A percentile compares a stretch with the other conserved stretches of the same genome.
phyloP scores from a whole-genome alignment of 2,797 vertebrate genomes.

The Tenualosa thibaudeaui region DNA sequence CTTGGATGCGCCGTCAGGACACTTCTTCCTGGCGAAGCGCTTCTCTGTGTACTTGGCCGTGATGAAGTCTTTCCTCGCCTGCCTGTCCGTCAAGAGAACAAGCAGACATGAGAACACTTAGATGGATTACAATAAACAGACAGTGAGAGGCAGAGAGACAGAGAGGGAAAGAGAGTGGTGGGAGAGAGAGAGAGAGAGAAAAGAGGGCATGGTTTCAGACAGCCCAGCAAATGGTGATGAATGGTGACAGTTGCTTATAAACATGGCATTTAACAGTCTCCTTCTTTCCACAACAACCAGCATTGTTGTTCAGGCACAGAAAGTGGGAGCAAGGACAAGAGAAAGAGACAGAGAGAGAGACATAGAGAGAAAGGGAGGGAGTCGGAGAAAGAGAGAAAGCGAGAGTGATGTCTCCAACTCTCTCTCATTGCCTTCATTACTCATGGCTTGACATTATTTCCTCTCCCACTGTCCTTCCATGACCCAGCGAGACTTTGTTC shows the following conservation, averaged over 20 bases:
- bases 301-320: conserved; percentile 3
- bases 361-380: not conserved
- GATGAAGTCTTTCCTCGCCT: conserved; percentile 97
- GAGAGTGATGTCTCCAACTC: not conserved
- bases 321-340: not conserved
- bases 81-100: conserved; percentile 76
- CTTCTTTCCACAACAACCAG: not conserved
- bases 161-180: not conserved
- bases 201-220: not conserved
- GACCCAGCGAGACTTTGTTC: not conserved
- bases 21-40: conserved; percentile 85
- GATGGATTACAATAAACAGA: not conserved
- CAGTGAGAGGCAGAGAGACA: conserved; percentile 15
- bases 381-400: not conserved
- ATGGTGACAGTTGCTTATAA: not conserved
- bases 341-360: not conserved
- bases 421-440: not conserved
- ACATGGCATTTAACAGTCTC: not conserved
- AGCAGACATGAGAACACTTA: not conserved
- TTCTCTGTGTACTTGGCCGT: conserved; percentile 95
- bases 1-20: conserved; percentile 75
- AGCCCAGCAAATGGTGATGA: conserved; percentile 1
- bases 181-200: not conserved
- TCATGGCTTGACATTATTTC: not conserved
- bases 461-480: not conserved